Base-by-base conservation (phyloP, 2,888 invertebrate species). In the Zygothrica quintamaculata region DNA sequence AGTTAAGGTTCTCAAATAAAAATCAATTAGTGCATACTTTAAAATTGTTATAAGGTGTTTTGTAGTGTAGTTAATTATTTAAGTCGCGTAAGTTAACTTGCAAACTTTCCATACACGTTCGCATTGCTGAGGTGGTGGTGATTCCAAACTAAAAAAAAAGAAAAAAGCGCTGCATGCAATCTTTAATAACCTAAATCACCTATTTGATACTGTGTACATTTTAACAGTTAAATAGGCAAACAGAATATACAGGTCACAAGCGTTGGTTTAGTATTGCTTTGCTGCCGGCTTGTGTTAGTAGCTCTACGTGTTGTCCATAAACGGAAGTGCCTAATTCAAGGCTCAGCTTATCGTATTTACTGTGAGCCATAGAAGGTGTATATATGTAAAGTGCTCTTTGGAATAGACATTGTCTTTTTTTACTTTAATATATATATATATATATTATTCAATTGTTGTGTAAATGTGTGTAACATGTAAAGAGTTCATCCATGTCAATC, bases 281-380 rank as follows among this genome's bases (percentile, higher is more conserved):
- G 22, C 74, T 68, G 68, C 74, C 74, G 68, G 57, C 42, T 34
- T 18, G 7, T 46, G 18, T n/a, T n/a, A n/a, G n/a, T n/a, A n/a
- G n/a, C n/a, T n/a, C 73, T 61, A 61, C 68, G 60, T 73, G 61
- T 67, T 67, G 57, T 53, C 67, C 43, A 39, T 50, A 66, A 56
- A 50, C 52, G 67, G 76, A 65, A 61, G 44, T 51, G 6, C 6
- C 47, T 42, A 77, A 77, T 69, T 69, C 13, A 8, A 9, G 47
- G 22, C 25, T 25, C 22, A 5, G 9, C 25, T 53, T 51, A 33
- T 34, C 13, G 11, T 18, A 51, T 43, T 36, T 52, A 37, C 34
- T 25, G 15, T 12, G 6, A n/a, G 16, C 5, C 13, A 42, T 36
- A 26, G 4, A 22, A 34, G 33, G 53, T 18, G 25, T 13, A 31